phyloP scores from a whole-genome alignment of 2,888 invertebrate species.

The Ypsolopha scabrella region DNA sequence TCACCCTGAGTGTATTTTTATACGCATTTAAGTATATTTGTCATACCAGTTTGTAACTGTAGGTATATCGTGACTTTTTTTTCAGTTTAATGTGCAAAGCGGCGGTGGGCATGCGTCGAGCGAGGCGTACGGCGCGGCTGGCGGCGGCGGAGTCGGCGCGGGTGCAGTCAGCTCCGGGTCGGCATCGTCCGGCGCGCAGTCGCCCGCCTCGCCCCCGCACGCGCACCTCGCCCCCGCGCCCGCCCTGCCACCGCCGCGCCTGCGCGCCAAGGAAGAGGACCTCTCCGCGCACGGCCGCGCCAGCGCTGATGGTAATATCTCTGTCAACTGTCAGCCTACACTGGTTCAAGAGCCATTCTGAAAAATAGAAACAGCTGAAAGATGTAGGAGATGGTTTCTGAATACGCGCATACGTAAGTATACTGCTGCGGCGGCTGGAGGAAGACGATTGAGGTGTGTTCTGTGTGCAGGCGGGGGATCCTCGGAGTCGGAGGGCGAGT shows the following conservation, averaged over 20 bases:
- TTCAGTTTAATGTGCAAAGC: conserved; percentile 58
- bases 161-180: conserved; percentile 36
- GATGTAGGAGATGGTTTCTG: too few relatives aligned
- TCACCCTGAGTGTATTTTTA: too few relatives aligned
- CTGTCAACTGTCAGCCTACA: conserved; percentile 7
- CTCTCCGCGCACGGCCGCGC: conserved; percentile 71
- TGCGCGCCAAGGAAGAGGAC: conserved; percentile 75
- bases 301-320: conserved; percentile 67
- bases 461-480: conserved; percentile 39
- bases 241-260: conserved; percentile 39
- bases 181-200: conserved; percentile 56
- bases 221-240: conserved; percentile 21
- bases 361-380: too few relatives aligned
- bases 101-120: conserved; percentile 20
- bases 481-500: conserved; percentile 59
- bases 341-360: too few relatives aligned
- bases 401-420: too few relatives aligned
- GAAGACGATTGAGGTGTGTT: too few relatives aligned
- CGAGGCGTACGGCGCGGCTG: conserved; percentile 20
- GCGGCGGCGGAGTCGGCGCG: conserved; percentile 20
- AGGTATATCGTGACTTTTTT: too few relatives aligned
- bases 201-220: conserved; percentile 43
- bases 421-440: too few relatives aligned
- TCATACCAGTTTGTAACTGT: too few relatives aligned
- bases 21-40: too few relatives aligned